phyloP scores from a whole-genome alignment of 64 coral and sea anemone genomes.

The Dendrophyllia cribrosa region DNA sequence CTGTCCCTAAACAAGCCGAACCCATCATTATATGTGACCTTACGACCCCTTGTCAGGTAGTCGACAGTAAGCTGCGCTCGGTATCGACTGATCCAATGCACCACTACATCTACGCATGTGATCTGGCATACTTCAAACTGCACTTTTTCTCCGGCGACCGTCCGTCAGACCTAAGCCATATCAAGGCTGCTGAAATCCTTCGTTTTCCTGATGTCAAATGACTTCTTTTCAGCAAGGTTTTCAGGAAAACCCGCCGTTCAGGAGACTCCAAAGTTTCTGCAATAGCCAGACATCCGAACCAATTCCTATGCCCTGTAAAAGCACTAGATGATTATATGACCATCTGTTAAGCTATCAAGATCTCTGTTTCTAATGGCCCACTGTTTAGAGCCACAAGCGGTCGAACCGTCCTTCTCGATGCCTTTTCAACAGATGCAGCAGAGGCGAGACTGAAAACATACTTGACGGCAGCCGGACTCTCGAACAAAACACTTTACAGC shows the following conservation, averaged over 20 bases:
- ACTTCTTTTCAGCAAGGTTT: background rate
- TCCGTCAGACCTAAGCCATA: no score
- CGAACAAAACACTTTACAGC: no score
- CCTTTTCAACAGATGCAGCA: background rate
- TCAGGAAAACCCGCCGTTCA: background rate
- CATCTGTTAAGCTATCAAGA: background rate
- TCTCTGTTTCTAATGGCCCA: no score
- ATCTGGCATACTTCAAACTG: background rate
- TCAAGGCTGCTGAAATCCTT: no score
- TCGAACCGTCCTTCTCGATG: background rate
- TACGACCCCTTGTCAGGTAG: background rate
- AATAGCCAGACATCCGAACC: background rate
- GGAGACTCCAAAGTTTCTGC: background rate
- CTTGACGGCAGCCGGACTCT: no score
- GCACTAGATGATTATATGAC: background rate
- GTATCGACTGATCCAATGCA: background rate
- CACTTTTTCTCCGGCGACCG: no score
- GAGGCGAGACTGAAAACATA: background rate
- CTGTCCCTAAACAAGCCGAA: background rate
- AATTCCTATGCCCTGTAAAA: background rate
- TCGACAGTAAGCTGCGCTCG: background rate
- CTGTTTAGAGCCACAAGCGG: no score
- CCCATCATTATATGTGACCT: slow-evolving; percentile 6
- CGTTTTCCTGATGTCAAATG: background rate
- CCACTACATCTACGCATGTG: background rate